Base-by-base conservation (phyloP, 2,797 vertebrate genomes). In the Psittacula derbiana region DNA sequence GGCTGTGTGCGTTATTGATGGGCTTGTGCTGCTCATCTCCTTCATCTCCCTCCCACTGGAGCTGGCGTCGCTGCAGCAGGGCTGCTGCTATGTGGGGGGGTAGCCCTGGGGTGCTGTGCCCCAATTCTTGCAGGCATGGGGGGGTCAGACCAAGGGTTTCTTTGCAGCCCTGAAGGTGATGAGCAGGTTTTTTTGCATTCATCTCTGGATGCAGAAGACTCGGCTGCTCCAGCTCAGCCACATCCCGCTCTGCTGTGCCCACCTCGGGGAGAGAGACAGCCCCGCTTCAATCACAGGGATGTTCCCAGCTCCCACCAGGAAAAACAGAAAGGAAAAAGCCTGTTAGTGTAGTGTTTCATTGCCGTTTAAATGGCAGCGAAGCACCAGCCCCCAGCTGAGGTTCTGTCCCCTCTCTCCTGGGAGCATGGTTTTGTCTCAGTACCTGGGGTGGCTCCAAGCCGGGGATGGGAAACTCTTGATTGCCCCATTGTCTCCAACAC, bases 391-490 rank as follows among this genome's bases (percentile, higher is more conserved):
- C 44, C 10, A 30, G 49, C 57, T 13, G 46, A 40, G 30, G 31
- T 14, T 10, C 13, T 2, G 0, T 21, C 44, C 70, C 65, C 60
- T 67, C 50, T 50, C 67, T 83, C 6, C 82, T 12, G 4, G 83
- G 4, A 30, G 36, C 1, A 4, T 4, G 2, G 5, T 1, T 52
- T 25, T 28, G 1, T n/a, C 44, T 2, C 1, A 25, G 87, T 31
- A 5, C 30, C 55, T 1, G 58, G 71, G n/a, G 5, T 13, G 61
- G 30, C 44, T 2, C n/a, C 15, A 3, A 58, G 55, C 1, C 0
- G 1, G 13, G 46, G 15, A 55, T 5, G 60, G 47, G 57, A 15
- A 23, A 1, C 28, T 41, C n/a, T 15, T 3, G 52, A 23, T 28
- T 28, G 36, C 38, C 7, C 24, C 0, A 0, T 28, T 69, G 27